A percentile compares a stretch with the other conserved stretches of the same genome.
Conservation (phyloP, 1,140 invertebrate species). For the Drosophila nigrodunni region DNA sequence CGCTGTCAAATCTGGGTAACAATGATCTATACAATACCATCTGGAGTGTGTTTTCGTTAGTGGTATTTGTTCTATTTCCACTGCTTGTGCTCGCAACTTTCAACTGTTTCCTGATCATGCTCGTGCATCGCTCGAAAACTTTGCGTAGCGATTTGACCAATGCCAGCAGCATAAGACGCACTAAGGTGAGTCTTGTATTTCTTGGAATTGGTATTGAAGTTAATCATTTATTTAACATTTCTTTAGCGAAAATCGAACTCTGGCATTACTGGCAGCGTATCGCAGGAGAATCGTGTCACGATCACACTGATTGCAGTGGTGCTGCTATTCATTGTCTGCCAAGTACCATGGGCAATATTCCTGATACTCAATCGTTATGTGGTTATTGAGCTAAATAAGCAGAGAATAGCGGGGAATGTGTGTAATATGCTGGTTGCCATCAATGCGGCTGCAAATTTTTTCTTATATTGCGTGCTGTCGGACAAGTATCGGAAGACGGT, state of each 20-base stretch:
- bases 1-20: slow-evolving; percentile 81
- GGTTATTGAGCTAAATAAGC: slow-evolving; percentile 61
- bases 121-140: slow-evolving; percentile 87
- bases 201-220: too few species aligned
- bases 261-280: slow-evolving; percentile 65
- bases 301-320: slow-evolving; percentile 91
- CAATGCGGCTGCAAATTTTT: slow-evolving; percentile 91
- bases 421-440: slow-evolving; percentile 90
- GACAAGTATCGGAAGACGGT: slow-evolving; percentile 91
- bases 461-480: slow-evolving; percentile 91
- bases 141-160: slow-evolving; percentile 87
- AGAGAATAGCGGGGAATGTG: slow-evolving; percentile 87
- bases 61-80: slow-evolving; percentile 89
- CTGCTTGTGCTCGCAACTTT: slow-evolving; percentile 89
- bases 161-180: slow-evolving; percentile 78
- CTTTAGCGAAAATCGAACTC: slow-evolving; percentile 60
- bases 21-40: slow-evolving; percentile 87
- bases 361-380: slow-evolving; percentile 62
- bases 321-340: slow-evolving; percentile 90
- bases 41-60: slow-evolving; percentile 89
- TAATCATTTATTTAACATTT: background rate
- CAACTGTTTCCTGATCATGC: slow-evolving; percentile 89
- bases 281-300: slow-evolving; percentile 90
- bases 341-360: slow-evolving; percentile 88
- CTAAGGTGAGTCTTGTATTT: slow-evolving; percentile 55